Conservation (phyloP, 2,888 invertebrate genomes). For the Cantharis flavilabris region DNA sequence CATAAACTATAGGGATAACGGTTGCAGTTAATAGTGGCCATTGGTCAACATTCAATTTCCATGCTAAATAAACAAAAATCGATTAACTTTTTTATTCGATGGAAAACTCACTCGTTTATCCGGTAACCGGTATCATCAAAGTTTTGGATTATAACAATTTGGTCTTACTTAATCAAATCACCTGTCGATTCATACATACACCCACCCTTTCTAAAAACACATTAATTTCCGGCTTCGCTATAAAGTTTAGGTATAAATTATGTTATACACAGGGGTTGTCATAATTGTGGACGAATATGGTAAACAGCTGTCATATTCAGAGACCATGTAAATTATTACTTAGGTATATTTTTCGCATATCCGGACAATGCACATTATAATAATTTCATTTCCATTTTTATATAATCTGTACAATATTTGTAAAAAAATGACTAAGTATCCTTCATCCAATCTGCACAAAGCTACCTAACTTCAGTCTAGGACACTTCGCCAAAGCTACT, state of each 20-base stretch:
- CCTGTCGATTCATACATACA: neutral
- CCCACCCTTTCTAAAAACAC: neutral
- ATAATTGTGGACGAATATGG: neutral
- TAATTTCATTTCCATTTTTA: neutral
- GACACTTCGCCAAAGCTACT: too few species aligned
- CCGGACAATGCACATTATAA: neutral
- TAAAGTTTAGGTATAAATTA: neutral
- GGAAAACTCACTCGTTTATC: too few species aligned
- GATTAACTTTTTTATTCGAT: neutral
- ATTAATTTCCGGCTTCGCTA: neutral
- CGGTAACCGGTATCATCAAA: too few species aligned
- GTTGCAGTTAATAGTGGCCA: neutral
- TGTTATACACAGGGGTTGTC: neutral
- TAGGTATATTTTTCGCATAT: neutral
- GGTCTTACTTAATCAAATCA: neutral
- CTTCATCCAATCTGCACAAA: too few species aligned
- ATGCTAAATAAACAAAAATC: neutral
- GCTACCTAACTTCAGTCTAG: too few species aligned
- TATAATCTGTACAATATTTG: neutral
- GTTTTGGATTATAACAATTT: neutral
- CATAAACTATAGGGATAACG: slow-evolving; percentile 2
- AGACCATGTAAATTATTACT: neutral
- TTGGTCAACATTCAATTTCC: neutral
- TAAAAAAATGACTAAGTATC: too few species aligned
- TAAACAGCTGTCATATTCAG: neutral